Conservation (phyloP, 2,113 vertebrate genomes). For the Oceanites oceanicus region DNA sequence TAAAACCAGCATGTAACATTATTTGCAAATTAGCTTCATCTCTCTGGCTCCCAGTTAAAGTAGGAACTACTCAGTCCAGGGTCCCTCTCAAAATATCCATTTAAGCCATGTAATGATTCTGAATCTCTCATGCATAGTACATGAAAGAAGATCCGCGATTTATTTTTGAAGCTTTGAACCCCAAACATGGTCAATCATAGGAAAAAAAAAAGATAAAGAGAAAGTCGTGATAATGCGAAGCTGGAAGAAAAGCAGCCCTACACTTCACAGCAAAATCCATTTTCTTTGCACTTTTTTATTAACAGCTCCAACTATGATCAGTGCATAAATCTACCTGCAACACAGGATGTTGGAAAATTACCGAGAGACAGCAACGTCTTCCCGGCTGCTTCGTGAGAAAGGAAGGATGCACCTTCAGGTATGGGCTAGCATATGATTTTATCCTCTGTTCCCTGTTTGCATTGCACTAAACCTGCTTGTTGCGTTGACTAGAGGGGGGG, state of each 20-base stretch:
- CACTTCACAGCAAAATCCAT: neutral
- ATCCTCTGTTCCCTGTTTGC: neutral
- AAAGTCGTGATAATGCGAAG: neutral
- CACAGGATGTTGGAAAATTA: conserved; percentile 47
- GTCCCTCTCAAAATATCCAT: conserved; percentile 11
- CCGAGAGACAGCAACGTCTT: neutral
- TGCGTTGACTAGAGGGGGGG: neutral
- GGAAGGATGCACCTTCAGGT: conserved; percentile 50
- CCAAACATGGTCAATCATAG: conserved; percentile 9
- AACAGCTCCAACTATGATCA: conserved; percentile 39
- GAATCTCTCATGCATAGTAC: neutral
- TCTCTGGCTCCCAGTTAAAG: neutral
- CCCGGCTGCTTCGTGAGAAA: neutral
- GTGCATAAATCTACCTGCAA: conserved; percentile 40
- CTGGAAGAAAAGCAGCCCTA: conserved; percentile 6
- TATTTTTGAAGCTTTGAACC: conserved; percentile 54
- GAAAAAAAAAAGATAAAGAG: neutral
- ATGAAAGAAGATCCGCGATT: neutral
- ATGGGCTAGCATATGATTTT: neutral
- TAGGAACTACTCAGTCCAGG: neutral
- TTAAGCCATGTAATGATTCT: conserved; percentile 21
- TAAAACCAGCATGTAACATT: conserved; percentile 9
- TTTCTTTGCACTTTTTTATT: conserved; percentile 40
- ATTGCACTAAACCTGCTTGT: neutral
- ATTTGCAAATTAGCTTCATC: conserved; percentile 43